phyloP scores from a whole-genome alignment of 2,888 invertebrate genomes.

The Amaurobius ferox region DNA sequence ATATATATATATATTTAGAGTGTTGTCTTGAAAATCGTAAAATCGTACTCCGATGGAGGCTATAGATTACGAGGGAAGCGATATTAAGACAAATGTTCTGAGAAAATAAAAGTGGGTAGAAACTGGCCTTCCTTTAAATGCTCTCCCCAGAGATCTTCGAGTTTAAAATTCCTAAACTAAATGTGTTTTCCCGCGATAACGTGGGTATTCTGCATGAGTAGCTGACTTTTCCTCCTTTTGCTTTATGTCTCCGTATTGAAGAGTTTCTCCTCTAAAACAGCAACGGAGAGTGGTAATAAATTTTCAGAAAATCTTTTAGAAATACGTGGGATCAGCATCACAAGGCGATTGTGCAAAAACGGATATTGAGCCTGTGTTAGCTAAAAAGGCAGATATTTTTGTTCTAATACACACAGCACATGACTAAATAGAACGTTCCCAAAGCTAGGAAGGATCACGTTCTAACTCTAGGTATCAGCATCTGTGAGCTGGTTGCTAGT shows the following conservation, averaged over 20 bases:
- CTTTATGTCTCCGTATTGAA: not conserved
- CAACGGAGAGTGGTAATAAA: not conserved
- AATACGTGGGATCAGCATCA: too few relatives aligned
- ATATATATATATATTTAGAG: too few relatives aligned
- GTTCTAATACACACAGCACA: too few relatives aligned
- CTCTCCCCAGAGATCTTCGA: constrained; percentile 27
- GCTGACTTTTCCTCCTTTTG: not conserved
- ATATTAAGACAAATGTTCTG: constrained; percentile 47
- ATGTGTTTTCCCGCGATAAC: constrained; percentile 30
- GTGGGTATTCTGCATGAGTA: constrained; percentile 9
- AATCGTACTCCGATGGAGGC: constrained; percentile 6
- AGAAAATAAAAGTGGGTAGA: constrained; percentile 18
- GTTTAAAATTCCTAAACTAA: constrained; percentile 49
- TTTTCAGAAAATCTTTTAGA: not conserved
- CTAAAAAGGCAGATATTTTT: too few relatives aligned
- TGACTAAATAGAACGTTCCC: too few relatives aligned
- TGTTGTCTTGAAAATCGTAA: too few relatives aligned
- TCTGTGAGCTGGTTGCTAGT: too few relatives aligned
- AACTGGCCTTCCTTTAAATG: constrained; percentile 29
- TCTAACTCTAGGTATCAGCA: too few relatives aligned
- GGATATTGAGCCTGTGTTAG: too few relatives aligned
- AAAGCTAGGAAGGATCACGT: too few relatives aligned
- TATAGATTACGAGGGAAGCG: constrained; percentile 37
- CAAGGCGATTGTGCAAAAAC: too few relatives aligned
- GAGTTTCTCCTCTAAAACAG: not conserved